Conservation (phyloP, 1,140 invertebrate species). For the Trichonephila inaurata region DNA sequence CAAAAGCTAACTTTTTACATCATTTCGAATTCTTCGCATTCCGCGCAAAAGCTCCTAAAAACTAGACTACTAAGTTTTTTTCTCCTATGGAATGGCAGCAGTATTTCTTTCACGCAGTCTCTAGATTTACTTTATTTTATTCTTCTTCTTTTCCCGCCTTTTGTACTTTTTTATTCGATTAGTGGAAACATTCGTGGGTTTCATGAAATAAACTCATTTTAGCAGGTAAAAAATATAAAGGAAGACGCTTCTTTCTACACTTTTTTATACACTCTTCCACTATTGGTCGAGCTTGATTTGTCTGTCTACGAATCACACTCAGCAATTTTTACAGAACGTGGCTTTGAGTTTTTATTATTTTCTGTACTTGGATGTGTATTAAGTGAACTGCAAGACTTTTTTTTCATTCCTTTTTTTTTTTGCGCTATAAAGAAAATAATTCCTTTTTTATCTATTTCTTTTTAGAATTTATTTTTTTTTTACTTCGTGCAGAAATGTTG, state of each 20-base stretch:
- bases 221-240: background rate
- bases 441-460: background rate
- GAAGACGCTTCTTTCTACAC: background rate
- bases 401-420: background rate
- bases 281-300: conserved; percentile 25
- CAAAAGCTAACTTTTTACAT: background rate
- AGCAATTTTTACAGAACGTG: conserved; percentile 27
- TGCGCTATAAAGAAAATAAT: background rate
- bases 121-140: conserved; percentile 5
- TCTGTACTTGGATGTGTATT: background rate
- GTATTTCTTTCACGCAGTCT: conserved; percentile 29
- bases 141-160: conserved; percentile 11
- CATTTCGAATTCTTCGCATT: conserved; percentile 3
- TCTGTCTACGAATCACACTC: conserved; percentile 15
- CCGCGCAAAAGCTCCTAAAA: background rate
- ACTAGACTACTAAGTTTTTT: background rate
- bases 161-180: conserved; percentile 34
- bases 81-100: background rate
- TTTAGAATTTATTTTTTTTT: too few relatives aligned
- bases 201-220: conserved; percentile 31
- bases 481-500: background rate
- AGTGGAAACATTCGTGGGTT: background rate
- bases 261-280: background rate
- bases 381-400: background rate
- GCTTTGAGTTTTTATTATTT: background rate